A percentile compares a stretch with the other conserved stretches of the same genome.
phyloP scores from a whole-genome alignment of 2,113 vertebrate species.

The Carassius gibelio region DNA sequence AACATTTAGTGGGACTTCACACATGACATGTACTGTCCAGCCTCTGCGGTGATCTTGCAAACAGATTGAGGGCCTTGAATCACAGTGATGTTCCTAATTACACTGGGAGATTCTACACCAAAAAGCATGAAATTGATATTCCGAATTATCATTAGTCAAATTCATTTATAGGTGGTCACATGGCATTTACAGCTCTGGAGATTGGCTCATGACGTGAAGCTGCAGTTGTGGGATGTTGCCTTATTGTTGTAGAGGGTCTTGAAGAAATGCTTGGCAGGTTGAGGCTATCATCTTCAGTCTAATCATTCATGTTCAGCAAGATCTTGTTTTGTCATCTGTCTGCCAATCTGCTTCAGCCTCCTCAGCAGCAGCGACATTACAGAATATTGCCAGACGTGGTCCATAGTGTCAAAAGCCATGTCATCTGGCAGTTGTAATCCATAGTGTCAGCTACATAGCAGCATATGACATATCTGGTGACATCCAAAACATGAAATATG shows the following conservation, averaged over 20 bases:
- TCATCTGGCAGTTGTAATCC: not conserved
- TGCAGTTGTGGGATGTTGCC: not conserved
- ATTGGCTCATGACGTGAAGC: not conserved
- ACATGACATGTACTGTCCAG: no score
- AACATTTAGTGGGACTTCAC: no score
- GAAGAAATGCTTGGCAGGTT: not conserved
- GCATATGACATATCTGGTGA: not conserved
- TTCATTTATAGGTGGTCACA: not conserved
- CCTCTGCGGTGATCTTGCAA: no score
- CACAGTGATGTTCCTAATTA: no score
- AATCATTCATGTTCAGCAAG: not conserved
- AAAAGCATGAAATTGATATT: not conserved
- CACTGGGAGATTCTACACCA: no score
- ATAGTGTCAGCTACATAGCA: not conserved
- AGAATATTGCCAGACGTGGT: not conserved
- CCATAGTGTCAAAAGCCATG: not conserved
- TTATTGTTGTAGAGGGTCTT: not conserved
- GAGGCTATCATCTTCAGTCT: not conserved
- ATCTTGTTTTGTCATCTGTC: not conserved
- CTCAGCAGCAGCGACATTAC: not conserved
- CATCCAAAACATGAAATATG: not conserved
- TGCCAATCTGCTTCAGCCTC: not conserved
- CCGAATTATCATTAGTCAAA: not conserved
- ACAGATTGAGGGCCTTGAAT: no score
- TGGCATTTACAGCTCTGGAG: not conserved